phyloP scores from a whole-genome alignment of 2,888 invertebrate species.

The Tupiocoris notatus region DNA sequence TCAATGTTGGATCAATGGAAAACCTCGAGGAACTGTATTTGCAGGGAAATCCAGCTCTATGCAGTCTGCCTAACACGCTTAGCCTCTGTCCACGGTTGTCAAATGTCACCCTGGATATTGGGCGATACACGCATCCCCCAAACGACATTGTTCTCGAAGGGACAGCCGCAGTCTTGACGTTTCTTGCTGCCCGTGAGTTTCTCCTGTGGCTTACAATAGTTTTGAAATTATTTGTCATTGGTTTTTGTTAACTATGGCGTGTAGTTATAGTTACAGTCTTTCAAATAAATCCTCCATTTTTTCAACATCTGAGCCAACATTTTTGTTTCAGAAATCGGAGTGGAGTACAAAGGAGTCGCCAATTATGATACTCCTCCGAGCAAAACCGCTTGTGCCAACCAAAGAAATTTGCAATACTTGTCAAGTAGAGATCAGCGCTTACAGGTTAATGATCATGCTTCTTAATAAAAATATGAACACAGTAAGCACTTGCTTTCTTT shows the following conservation, averaged over 20 bases:
- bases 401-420: conserved; percentile 22
- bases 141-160: conserved; percentile 61
- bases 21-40: conserved; percentile 57
- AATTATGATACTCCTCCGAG: neutral
- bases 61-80: conserved; percentile 64
- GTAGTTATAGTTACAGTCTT: too few relatives aligned
- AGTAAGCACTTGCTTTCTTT: conserved; percentile 25
- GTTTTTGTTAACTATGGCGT: too few relatives aligned
- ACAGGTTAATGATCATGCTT: conserved; percentile 21
- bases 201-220: too few relatives aligned
- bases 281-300: too few relatives aligned
- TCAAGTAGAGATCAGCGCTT: conserved; percentile 29
- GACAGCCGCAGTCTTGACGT: conserved; percentile 63
- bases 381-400: conserved; percentile 2
- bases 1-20: conserved; percentile 63
- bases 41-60: conserved; percentile 61
- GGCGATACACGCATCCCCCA: conserved; percentile 65
- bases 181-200: conserved; percentile 40
- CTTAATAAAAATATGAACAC: neutral
- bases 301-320: too few relatives aligned
- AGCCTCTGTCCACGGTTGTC: conserved; percentile 65
- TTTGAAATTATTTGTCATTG: too few relatives aligned
- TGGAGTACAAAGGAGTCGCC: conserved; percentile 43
- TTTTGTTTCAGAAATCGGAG: conserved; percentile 43
- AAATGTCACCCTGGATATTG: conserved; percentile 61